Conservation (phyloP, 2,888 invertebrate genomes). For the Metopia argyrocephala region DNA sequence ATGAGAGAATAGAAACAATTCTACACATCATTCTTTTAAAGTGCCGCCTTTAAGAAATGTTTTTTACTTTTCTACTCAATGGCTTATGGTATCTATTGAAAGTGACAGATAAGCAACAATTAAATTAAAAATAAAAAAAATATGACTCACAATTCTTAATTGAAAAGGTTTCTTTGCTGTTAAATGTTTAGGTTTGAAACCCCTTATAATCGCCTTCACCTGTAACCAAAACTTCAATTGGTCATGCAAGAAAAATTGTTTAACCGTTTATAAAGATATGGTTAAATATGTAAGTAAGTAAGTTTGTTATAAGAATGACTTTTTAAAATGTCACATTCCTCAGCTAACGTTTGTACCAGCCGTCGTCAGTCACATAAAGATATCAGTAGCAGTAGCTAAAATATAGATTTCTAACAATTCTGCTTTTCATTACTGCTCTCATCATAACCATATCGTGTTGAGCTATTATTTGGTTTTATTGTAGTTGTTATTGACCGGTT, state of each 20-base stretch:
- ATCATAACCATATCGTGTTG: conserved; percentile 15
- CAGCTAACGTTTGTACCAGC: conserved; percentile 2
- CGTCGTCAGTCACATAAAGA: conserved; percentile 25
- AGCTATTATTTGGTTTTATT: conserved; percentile 23
- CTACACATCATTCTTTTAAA: too few relatives aligned
- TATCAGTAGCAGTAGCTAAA: conserved; percentile 39
- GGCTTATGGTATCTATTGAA: neutral
- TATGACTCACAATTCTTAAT: neutral
- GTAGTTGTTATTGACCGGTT: conserved; percentile 8
- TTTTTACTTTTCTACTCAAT: too few relatives aligned
- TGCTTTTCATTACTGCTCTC: conserved; percentile 38
- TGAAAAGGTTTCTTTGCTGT: conserved; percentile 1
- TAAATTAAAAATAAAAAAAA: conserved; percentile 6
- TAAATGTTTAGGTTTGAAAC: neutral
- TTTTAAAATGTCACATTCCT: conserved; percentile 50
- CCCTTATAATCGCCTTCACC: conserved; percentile 22
- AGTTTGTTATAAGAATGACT: conserved; percentile 29
- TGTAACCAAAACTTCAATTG: conserved; percentile 6
- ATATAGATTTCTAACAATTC: conserved; percentile 43
- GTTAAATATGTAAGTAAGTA: too few relatives aligned
- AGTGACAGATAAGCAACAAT: conserved; percentile 10
- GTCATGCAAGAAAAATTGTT: conserved; percentile 3
- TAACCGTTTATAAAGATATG: neutral
- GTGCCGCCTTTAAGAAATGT: too few relatives aligned
- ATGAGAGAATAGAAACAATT: too few relatives aligned